Conservation (phyloP, 2,113 vertebrate genomes). For the Trichomycterus rosablanca region DNA sequence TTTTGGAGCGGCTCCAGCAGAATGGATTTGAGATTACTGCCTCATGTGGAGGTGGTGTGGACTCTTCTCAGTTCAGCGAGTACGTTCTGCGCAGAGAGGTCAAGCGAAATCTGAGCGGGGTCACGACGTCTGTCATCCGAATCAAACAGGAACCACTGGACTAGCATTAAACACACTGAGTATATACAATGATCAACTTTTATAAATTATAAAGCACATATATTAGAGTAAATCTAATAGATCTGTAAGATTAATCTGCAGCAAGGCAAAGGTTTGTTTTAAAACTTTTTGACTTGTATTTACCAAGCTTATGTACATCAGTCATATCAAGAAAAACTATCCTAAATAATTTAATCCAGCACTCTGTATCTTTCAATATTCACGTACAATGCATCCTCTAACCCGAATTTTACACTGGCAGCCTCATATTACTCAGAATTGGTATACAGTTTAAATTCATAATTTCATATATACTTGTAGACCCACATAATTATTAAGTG, state of each 20-base stretch:
- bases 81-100: slow-evolving; percentile 83
- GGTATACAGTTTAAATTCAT: no score
- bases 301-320: no score
- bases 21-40: slow-evolving; percentile 87
- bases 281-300: slow-evolving; percentile 49
- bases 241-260: not conserved
- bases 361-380: no score
- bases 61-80: slow-evolving; percentile 94
- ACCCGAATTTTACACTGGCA: no score
- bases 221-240: not conserved
- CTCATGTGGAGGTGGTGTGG: slow-evolving; percentile 89
- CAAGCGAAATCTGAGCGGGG: slow-evolving; percentile 68
- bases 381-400: no score
- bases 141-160: slow-evolving; percentile 90
- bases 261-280: slow-evolving; percentile 49
- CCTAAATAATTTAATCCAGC: no score
- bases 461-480: no score
- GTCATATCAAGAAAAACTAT: no score
- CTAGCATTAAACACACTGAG: slow-evolving; percentile 47
- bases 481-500: no score
- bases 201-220: not conserved
- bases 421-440: no score
- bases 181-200: slow-evolving; percentile 11
- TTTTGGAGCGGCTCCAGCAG: slow-evolving; percentile 88
- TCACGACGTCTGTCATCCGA: slow-evolving; percentile 70